Base-by-base conservation (phyloP, 2,888 invertebrate genomes). In the Meandrusa payeni region DNA sequence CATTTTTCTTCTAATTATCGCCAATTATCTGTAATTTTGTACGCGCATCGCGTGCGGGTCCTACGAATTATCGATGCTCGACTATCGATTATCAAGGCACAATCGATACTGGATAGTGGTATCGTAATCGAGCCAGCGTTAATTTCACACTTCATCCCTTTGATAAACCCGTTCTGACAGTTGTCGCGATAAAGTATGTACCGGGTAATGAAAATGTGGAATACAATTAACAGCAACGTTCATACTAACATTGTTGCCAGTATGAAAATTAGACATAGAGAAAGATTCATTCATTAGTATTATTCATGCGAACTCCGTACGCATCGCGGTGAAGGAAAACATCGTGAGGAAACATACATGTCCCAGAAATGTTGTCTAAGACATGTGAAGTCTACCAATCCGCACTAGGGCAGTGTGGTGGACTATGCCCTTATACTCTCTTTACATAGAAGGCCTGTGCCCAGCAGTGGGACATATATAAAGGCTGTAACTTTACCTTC, bases 41-140 rank as follows among this genome's bases (percentile, higher is more conserved):
- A 11, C 13, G 20, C 17, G 17, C 19, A 7, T 15, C 29, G 37
- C 29, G 37, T 32, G 27, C 13, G 28, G 22, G 17, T 9, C 23
- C 32, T 36, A 41, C 22, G 37, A 46, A 41, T 34, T 41, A 46
- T 46, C 41, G 41, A 29, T 42, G 41, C 41, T 36, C 34, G 15
- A 13, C 41, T 36, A 42, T 42, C 57, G 54, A 56, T 56, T 51
- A 51, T 42, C 39, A 42, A 48, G 33, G 41, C 19, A 50, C 46
- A 43, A 53, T 54, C 52, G 52, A 52, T 52, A 56, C 53, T 51
- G 49, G 52, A 56, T 56, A 55, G 51, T 54, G 46, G 54, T 50
- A 51, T 60, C 46, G 55, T 54, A 56, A 57, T 52, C 48, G 48
- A 52, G 52, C 52, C 54, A 56, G 55, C 58, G 54, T 57, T 61